A percentile compares a stretch with the other conserved stretches of the same genome.
Evolutionary conservation across 2,797 vertebrate species (phyloP).

Genomic region (Ptychobarbus kaznakovi): DNA sequence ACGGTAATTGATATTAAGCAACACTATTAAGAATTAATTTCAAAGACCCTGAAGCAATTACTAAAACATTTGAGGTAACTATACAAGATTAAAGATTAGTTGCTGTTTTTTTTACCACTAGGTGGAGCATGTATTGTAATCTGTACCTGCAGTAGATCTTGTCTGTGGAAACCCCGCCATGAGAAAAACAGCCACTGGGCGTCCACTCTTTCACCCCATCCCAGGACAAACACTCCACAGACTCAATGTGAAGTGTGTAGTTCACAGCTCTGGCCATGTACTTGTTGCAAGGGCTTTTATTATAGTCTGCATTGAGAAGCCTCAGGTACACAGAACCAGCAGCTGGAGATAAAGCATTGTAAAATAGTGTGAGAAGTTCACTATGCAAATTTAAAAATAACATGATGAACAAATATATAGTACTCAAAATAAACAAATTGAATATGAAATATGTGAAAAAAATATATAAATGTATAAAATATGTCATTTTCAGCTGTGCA

Average conservation of each 20-base stretch:
- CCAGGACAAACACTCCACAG: slow-evolving; percentile 80
- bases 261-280: slow-evolving; percentile 68
- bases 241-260: slow-evolving; percentile 78
- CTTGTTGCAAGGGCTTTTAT: slow-evolving; percentile 65
- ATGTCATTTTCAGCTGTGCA: background rate
- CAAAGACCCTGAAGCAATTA: background rate
- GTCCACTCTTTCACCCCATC: slow-evolving; percentile 74
- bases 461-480: background rate
- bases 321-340: slow-evolving; percentile 74
- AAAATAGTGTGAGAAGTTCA: background rate
- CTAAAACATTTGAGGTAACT: background rate
- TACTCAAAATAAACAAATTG: background rate
- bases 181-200: slow-evolving; percentile 66
- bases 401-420: background rate
- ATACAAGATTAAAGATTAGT: background rate
- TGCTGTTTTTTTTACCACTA: slow-evolving; percentile 22
- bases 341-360: slow-evolving; percentile 63
- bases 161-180: slow-evolving; percentile 56
- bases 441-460: background rate
- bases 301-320: slow-evolving; percentile 79
- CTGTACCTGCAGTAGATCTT: slow-evolving; percentile 83
- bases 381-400: background rate
- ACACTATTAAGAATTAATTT: background rate
- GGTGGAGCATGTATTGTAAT: slow-evolving; percentile 13
- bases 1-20: background rate